Evolutionary conservation across 2,888 invertebrate species (phyloP).

Genomic region (Phasia obesa): DNA sequence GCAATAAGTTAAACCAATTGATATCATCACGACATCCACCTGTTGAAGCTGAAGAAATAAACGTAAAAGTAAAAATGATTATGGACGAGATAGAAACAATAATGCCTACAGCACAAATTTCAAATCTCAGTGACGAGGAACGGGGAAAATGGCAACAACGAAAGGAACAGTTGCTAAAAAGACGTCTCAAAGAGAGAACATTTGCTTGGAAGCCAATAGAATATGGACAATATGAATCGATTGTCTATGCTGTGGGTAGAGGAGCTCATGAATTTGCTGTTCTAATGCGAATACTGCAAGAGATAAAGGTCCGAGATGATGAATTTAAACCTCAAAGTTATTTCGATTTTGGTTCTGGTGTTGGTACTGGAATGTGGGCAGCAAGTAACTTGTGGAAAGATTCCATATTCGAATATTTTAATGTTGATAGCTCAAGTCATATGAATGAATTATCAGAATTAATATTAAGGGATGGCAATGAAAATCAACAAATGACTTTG

Average conservation of each 20-base stretch:
- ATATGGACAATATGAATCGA: conserved; percentile 86
- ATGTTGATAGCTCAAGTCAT: conserved; percentile 90
- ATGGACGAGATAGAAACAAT: conserved; percentile 76
- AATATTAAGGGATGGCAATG: conserved; percentile 87
- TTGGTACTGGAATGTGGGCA: conserved; percentile 94
- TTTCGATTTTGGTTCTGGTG: conserved; percentile 96
- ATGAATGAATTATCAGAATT: conserved; percentile 92
- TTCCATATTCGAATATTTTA: conserved; percentile 90
- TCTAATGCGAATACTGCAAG: conserved; percentile 87
- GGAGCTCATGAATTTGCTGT: conserved; percentile 90
- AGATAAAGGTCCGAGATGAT: conserved; percentile 86
- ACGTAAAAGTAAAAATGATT: conserved; percentile 76
- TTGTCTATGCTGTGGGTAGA: conserved; percentile 88
- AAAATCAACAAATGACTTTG: conserved; percentile 84
- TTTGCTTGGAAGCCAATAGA: conserved; percentile 90
- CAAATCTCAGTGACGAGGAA: conserved; percentile 80
- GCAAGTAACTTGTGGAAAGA: conserved; percentile 88
- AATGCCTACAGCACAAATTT: conserved; percentile 73
- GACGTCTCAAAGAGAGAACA: conserved; percentile 85
- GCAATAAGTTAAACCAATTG: conserved; percentile 84
- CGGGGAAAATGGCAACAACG: conserved; percentile 82
- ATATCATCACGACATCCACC: conserved; percentile 86
- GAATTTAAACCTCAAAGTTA: conserved; percentile 89
- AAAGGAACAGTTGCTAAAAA: conserved; percentile 84
- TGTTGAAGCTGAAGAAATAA: conserved; percentile 83